phyloP scores from a whole-genome alignment of 2,113 vertebrate genomes.

The Tringa solitaria region DNA sequence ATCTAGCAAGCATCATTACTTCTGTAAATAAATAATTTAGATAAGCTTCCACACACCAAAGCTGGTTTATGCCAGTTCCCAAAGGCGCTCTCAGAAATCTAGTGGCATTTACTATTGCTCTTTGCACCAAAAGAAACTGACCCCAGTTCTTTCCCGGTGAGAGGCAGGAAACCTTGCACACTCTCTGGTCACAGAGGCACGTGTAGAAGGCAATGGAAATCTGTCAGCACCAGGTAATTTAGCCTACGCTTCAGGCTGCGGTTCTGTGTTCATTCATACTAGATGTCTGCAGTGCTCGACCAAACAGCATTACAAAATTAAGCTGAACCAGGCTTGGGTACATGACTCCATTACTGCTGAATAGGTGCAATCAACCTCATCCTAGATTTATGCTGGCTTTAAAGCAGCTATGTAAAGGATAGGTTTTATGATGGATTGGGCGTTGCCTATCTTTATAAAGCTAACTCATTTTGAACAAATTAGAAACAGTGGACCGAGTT shows the following conservation, averaged over 20 bases:
- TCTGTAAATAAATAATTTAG: not conserved
- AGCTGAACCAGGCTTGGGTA: not conserved
- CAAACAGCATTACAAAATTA: not conserved
- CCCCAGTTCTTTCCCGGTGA: not conserved
- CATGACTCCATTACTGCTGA: not conserved
- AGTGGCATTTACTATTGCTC: not conserved
- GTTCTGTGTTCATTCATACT: not conserved
- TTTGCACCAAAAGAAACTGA: not conserved
- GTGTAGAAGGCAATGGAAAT: not conserved
- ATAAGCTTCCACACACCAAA: not conserved
- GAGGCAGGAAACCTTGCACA: not conserved
- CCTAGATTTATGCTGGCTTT: not conserved
- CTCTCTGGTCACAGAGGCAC: not conserved
- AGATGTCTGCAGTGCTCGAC: not conserved
- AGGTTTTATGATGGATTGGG: not conserved
- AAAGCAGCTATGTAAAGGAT: not conserved
- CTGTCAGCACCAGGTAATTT: slow-evolving; percentile 26
- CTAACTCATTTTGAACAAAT: not conserved
- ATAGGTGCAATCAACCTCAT: not conserved
- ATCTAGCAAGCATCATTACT: not conserved
- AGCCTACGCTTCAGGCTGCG: not conserved
- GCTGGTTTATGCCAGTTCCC: not conserved
- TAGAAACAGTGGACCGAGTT: not conserved
- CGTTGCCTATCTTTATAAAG: not conserved
- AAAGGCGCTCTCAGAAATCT: not conserved